Evolutionary conservation across 1,140 invertebrate genomes (phyloP), one percentile per base, ranked within the genome.

Genomic region (Sitobion miscanthi): DNA sequence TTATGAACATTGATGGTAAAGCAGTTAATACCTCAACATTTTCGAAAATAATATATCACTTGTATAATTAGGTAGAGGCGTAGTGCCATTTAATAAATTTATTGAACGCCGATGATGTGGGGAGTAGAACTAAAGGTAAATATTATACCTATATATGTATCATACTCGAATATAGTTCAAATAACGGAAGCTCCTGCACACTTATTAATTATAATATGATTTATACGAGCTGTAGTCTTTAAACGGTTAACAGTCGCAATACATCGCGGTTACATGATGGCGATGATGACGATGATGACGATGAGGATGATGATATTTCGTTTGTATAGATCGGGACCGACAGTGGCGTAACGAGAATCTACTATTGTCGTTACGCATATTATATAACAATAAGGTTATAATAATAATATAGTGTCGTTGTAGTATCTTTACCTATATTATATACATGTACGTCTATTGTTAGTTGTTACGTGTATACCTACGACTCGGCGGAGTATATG

Each of bases 401-500:
- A 69, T 69, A 30, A 62, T 62, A 69, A 4, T 25, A 25, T 57
- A 57, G 5, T 69, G 62, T 69, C 62, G 30, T 69, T 69, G 62
- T 69, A 77, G 62, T 77, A 77, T 77, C 4, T 35, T n/a, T 77
- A n/a, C 30, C 30, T 77, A 6, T n/a, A 8, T 47, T 47, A 47
- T 47, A 57, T 57, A 57, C 9, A 23, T 57, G 57, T 57, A 57
- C 9, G 9, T 77, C 62, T 77, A 77, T 77, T 77, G 62, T 69
- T 69, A 69, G 62, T 69, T 69, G 62, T 77, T 77, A 77, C 62
- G 62, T n/a, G 62, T 77, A 77, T n/a, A 77, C n/a, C 62, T n/a
- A n/a, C 30, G 62, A 77, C 62, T 77, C 62, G n/a, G 30, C 42
- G 45, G 45, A 77, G 30, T n/a, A n/a, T 17, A n/a, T n/a, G 83